Evolutionary conservation across 2,888 invertebrate species (phyloP).

Genomic region (Desoria tigrina): DNA sequence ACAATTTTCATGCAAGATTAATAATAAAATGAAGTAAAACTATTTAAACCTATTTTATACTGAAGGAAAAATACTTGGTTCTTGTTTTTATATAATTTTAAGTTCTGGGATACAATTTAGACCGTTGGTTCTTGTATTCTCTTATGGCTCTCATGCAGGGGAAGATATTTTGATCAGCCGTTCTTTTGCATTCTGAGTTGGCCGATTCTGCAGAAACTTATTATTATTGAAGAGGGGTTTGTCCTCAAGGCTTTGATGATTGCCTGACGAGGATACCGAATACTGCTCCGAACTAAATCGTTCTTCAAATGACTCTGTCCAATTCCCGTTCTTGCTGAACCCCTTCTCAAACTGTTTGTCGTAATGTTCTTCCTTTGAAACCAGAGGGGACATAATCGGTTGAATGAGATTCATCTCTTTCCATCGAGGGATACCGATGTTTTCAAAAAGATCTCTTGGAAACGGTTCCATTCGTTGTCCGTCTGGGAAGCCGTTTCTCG

Average conservation of each 20-base stretch:
- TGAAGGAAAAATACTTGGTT: too few relatives aligned
- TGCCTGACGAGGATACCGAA: neutral
- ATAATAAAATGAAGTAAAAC: too few relatives aligned
- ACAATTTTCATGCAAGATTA: too few relatives aligned
- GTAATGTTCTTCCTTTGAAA: slow-evolving; percentile 10
- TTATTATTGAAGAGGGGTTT: neutral
- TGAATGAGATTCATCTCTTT: neutral
- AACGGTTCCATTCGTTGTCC: too few relatives aligned
- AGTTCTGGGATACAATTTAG: too few relatives aligned
- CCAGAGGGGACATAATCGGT: too few relatives aligned
- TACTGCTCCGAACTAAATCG: neutral
- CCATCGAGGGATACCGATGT: neutral
- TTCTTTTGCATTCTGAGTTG: too few relatives aligned
- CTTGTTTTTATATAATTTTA: too few relatives aligned
- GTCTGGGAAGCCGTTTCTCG: too few relatives aligned
- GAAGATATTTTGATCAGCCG: slow-evolving; percentile 14
- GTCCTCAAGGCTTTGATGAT: neutral
- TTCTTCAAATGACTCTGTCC: slow-evolving; percentile 7
- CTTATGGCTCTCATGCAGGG: slow-evolving; percentile 7
- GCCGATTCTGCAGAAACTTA: too few relatives aligned
- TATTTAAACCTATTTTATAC: too few relatives aligned
- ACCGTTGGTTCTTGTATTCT: too few relatives aligned
- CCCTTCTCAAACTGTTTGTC: slow-evolving; percentile 17
- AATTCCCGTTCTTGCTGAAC: slow-evolving; percentile 10
- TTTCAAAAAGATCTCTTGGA: neutral